Percentiles rank a stretch among this genome's conserved stretches.
These are phyloP conservation scores for Tenthredo livida DNA, from an alignment of 2,888 invertebrate species.

Conservation along the genomic window DNA sequence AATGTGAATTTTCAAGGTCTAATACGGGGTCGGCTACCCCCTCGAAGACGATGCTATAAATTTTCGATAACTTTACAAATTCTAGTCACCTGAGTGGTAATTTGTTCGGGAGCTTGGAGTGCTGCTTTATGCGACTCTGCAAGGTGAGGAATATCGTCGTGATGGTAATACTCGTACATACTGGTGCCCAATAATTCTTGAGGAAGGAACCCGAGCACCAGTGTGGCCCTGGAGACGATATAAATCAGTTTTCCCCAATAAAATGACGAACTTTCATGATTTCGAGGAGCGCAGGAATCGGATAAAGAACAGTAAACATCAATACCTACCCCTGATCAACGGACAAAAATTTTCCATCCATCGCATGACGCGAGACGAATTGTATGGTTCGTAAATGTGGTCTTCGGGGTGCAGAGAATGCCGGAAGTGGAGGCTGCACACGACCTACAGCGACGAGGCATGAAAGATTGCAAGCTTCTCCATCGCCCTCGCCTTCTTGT, in stretches of 20 bases:
- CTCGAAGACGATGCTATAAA: not conserved
- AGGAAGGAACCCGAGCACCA: conserved; percentile 93
- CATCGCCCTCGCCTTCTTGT: conserved; percentile 82
- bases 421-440: conserved; percentile 80
- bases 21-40: not conserved
- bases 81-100: conserved; percentile 81
- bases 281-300: too few species aligned
- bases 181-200: conserved; percentile 96
- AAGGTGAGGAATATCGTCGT: conserved; percentile 88
- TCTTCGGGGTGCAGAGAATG: conserved; percentile 69
- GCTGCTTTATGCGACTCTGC: conserved; percentile 92
- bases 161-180: conserved; percentile 95
- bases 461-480: conserved; percentile 86
- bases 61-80: not conserved
- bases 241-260: conserved; percentile 12
- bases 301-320: not conserved
- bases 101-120: conserved; percentile 82
- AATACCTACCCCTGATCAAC: conserved; percentile 91
- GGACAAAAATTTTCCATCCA: conserved; percentile 95
- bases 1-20: not conserved
- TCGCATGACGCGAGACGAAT: conserved; percentile 91
- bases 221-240: conserved; percentile 85
- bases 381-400: conserved; percentile 83
- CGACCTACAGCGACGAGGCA: conserved; percentile 95
- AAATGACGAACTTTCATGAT: not conserved